A percentile compares a stretch with the other conserved stretches of the same genome.
Evolutionary conservation across 2,888 invertebrate genomes (phyloP).

Genomic region (Pheosia gnoma): DNA sequence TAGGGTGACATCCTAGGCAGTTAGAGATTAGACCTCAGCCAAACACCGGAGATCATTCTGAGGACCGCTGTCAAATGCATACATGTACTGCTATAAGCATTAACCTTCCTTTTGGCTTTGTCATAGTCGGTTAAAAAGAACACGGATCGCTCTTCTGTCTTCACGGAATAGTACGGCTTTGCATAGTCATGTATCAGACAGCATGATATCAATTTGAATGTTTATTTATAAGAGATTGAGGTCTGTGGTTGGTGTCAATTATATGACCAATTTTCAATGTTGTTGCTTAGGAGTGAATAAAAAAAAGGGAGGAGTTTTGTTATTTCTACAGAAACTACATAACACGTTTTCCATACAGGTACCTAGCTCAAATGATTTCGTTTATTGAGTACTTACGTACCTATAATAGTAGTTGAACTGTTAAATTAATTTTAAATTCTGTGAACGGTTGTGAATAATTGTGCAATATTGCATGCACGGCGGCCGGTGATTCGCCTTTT

Average conservation of each 20-base stretch:
- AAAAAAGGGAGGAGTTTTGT: constrained; percentile 20
- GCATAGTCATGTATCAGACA: no score
- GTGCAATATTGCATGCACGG: background rate
- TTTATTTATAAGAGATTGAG: constrained; percentile 25
- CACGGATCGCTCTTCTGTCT: no score
- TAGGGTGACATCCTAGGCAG: no score
- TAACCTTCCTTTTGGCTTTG: no score
- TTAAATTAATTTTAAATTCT: constrained; percentile 13
- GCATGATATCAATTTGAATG: constrained; percentile 17
- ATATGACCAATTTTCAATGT: constrained; percentile 64
- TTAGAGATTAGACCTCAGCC: no score
- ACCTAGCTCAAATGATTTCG: constrained; percentile 1
- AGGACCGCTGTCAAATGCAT: no score
- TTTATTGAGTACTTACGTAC: constrained; percentile 12
- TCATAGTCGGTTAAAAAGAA: no score
- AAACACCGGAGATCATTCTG: no score
- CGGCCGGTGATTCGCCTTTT: background rate
- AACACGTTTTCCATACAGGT: background rate
- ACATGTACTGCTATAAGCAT: no score
- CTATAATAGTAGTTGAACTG: no score
- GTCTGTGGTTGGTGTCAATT: constrained; percentile 56
- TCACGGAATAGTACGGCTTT: no score
- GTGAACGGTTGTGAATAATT: constrained; percentile 49
- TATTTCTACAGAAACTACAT: constrained; percentile 8
- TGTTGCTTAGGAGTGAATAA: constrained; percentile 45